A percentile compares a stretch with the other conserved stretches of the same genome.
Evolutionary conservation across 2,888 invertebrate genomes (phyloP).

Genomic region (Erebia epiphron): DNA sequence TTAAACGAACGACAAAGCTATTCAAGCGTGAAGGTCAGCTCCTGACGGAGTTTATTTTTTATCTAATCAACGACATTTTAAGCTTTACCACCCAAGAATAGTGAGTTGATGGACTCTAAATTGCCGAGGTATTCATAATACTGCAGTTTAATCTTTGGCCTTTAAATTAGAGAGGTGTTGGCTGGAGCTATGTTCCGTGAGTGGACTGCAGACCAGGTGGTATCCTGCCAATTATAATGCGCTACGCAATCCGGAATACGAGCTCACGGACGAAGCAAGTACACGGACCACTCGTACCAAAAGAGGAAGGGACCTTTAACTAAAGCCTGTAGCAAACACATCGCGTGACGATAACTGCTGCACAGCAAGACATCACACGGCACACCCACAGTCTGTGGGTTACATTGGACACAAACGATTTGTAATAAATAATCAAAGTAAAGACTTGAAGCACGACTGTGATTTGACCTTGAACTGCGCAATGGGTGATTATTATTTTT

Average conservation of each 20-base stretch:
- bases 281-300: slow-evolving; percentile 29
- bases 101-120: slow-evolving; percentile 15
- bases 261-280: slow-evolving; percentile 38
- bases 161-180: slow-evolving; percentile 32
- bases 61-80: slow-evolving; percentile 42
- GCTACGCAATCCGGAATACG: slow-evolving; percentile 47
- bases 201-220: slow-evolving; percentile 59
- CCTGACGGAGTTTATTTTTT: slow-evolving; percentile 38
- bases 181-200: slow-evolving; percentile 30
- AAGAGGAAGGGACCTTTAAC: slow-evolving; percentile 33
- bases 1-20: slow-evolving; percentile 37
- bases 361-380: too few relatives aligned
- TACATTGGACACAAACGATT: too few relatives aligned
- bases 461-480: too few relatives aligned
- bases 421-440: too few relatives aligned
- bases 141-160: slow-evolving; percentile 30
- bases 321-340: neutral
- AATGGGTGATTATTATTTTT: too few relatives aligned
- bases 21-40: slow-evolving; percentile 40
- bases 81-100: slow-evolving; percentile 34
- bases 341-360: too few relatives aligned
- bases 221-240: slow-evolving; percentile 71
- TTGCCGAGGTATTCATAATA: slow-evolving; percentile 28
- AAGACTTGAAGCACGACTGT: too few relatives aligned
- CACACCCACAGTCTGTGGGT: too few relatives aligned